Conservation (phyloP, 1,140 invertebrate genomes). For the Drosophila sproati region DNA sequence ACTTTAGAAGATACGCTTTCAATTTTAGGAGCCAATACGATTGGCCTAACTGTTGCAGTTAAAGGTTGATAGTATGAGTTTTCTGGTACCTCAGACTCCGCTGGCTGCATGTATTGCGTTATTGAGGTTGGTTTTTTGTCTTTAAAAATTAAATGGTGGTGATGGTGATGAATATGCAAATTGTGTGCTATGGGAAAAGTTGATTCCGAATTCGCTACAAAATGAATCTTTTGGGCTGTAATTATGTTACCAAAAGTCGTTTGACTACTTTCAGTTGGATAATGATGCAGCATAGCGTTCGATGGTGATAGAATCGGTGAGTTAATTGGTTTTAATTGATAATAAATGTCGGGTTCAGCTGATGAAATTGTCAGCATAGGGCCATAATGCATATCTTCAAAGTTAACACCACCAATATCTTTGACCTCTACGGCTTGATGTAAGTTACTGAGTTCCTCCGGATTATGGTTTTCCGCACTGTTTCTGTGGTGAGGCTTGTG, state of each 20-base stretch:
- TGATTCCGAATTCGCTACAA: not conserved
- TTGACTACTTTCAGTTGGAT: not conserved
- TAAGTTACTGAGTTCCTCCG: not conserved
- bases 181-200: not conserved
- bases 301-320: not conserved
- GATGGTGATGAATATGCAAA: conserved; percentile 13
- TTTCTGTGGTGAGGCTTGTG: not conserved
- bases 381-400: not conserved
- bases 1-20: not conserved
- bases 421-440: not conserved
- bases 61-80: not conserved
- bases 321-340: not conserved
- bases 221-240: not conserved
- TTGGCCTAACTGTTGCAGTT: not conserved
- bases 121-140: not conserved
- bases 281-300: not conserved
- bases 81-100: not conserved
- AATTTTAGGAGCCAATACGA: not conserved
- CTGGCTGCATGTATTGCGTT: not conserved
- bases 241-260: not conserved
- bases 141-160: not conserved
- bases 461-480: not conserved
- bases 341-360: not conserved
- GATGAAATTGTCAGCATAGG: too few species aligned
- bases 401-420: not conserved